Conservation (phyloP, 30 jellyfish, hydroid and myxozoan species). For the Mastigias papua region DNA sequence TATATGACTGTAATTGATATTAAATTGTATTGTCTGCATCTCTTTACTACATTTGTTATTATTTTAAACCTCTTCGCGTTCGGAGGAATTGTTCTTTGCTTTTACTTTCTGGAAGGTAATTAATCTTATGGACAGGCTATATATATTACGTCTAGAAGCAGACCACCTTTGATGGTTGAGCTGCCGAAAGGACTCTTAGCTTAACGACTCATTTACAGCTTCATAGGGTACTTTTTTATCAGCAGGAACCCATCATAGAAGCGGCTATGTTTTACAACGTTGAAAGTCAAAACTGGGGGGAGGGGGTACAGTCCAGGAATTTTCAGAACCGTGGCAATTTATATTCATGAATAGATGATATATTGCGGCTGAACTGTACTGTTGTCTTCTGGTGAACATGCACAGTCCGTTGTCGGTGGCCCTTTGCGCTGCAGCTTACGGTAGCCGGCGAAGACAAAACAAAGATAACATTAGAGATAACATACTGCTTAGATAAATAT, state of each 20-base stretch:
- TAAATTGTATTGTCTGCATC: too few species aligned
- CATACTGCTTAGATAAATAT: conserved; percentile 46
- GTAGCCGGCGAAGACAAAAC: conserved; percentile 57
- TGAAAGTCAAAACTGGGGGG: too few species aligned
- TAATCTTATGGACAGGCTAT: neutral
- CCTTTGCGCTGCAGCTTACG: conserved; percentile 29
- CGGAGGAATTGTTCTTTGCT: neutral
- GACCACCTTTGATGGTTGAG: neutral
- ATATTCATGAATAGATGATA: too few species aligned
- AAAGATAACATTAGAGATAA: conserved; percentile 42
- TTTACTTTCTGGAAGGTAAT: neutral
- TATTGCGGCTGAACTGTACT: too few species aligned
- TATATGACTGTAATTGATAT: neutral
- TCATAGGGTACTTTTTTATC: too few species aligned
- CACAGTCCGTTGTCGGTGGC: conserved; percentile 29
- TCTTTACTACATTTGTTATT: too few species aligned
- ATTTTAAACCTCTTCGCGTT: neutral
- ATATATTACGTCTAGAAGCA: neutral
- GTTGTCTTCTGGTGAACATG: neutral
- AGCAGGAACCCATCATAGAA: too few species aligned
- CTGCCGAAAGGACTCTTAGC: neutral
- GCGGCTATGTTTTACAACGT: too few species aligned
- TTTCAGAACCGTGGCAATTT: too few species aligned
- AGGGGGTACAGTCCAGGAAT: too few species aligned
- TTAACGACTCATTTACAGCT: too few species aligned